Evolutionary conservation across 2,797 vertebrate genomes (phyloP).

Genomic region (Mormyrops attenuatus): DNA sequence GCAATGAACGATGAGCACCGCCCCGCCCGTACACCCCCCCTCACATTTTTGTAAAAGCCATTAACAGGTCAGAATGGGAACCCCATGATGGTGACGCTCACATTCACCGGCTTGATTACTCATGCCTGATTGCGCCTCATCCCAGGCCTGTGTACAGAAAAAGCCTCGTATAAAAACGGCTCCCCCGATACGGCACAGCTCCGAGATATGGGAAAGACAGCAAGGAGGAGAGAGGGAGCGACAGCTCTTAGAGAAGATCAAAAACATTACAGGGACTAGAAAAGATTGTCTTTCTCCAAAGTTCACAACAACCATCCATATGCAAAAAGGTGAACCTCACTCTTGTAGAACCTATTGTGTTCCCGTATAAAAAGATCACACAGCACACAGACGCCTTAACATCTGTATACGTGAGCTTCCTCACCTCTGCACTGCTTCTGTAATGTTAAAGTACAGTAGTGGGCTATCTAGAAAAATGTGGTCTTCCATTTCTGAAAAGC

Average conservation of each 20-base stretch:
- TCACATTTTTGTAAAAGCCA: not conserved
- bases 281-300: not conserved
- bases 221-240: not conserved
- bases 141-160: conserved; percentile 38
- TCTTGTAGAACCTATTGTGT: not conserved
- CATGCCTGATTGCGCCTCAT: conserved; percentile 42
- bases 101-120: conserved; percentile 37
- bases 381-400: not conserved
- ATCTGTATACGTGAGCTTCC: not conserved
- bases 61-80: conserved; percentile 16
- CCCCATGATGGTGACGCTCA: not conserved
- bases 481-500: not conserved
- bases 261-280: not conserved
- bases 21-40: not conserved
- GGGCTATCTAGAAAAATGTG: not conserved
- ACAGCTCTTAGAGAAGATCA: not conserved
- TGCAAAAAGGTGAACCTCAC: not conserved
- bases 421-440: not conserved
- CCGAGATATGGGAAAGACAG: not conserved
- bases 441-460: not conserved
- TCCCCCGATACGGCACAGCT: conserved; percentile 26
- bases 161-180: conserved; percentile 48
- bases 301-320: not conserved
- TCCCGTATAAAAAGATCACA: not conserved
- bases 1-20: conserved; percentile 18